Evolutionary conservation across 2,888 invertebrate genomes (phyloP).

Genomic region (Ennomos fuscantarius): DNA sequence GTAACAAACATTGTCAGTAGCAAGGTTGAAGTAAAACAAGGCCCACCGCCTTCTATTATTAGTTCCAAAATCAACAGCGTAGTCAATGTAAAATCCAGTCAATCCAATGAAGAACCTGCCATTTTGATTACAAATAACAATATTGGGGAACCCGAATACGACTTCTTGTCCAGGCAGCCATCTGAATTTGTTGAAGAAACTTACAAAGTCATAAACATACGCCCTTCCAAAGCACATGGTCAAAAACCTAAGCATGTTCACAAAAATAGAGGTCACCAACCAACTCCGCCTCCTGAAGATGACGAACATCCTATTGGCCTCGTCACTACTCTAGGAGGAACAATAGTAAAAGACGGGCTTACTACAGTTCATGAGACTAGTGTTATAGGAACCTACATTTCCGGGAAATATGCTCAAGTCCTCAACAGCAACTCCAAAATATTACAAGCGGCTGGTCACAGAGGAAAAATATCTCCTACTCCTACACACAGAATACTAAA

Average conservation of each 20-base stretch:
- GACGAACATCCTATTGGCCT: constrained; percentile 91
- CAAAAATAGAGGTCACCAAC: constrained; percentile 72
- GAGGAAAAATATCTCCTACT: constrained; percentile 88
- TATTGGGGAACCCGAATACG: constrained; percentile 92
- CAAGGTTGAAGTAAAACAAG: constrained; percentile 81
- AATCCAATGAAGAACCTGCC: constrained; percentile 83
- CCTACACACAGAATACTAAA: constrained; percentile 89
- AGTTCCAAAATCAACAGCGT: constrained; percentile 82
- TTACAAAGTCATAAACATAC: constrained; percentile 92
- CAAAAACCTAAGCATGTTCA: constrained; percentile 76
- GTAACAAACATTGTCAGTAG: constrained; percentile 73
- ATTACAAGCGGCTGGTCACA: constrained; percentile 75
- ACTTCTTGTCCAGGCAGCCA: constrained; percentile 93
- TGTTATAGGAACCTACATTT: constrained; percentile 95
- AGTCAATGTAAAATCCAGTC: constrained; percentile 81
- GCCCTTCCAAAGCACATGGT: constrained; percentile 86
- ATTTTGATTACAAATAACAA: constrained; percentile 88
- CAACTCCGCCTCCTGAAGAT: constrained; percentile 79
- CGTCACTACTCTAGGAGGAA: constrained; percentile 93
- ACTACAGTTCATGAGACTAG: constrained; percentile 95
- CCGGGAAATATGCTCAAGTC: constrained; percentile 95
- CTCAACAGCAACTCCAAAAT: constrained; percentile 92
- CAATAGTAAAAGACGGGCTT: constrained; percentile 91
- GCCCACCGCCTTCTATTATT: constrained; percentile 59
- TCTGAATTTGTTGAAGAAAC: constrained; percentile 94